Base-by-base conservation (phyloP, 2,888 invertebrate species). In the Rotaria macrura region DNA sequence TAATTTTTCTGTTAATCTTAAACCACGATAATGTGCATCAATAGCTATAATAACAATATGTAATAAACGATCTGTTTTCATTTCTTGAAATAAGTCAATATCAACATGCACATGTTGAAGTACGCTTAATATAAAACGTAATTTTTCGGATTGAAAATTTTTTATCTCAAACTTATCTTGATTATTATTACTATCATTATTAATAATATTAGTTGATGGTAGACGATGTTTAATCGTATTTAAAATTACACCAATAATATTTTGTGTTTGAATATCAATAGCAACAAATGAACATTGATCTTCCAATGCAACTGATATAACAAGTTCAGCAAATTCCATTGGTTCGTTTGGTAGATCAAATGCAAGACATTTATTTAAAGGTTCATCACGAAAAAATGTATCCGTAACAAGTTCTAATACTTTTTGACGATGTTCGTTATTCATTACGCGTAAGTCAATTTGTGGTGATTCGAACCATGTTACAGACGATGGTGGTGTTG, bases 331-430 rank as follows among this genome's bases (percentile, higher is more conserved):
- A 79, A 79, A 79, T 43, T 79, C 79, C 1, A 3, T 14, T 25
- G 79, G 25, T 79, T 79, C 79, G 12, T 40, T 12, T n/a, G 79
- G 79, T 3, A 79, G 10, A n/a, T 43, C 79, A 79, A 79, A 79
- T 25, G 23, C 40, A 3, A 79, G 43, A 43, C 79, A 79, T 79
- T 79, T 79, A n/a, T 79, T 79, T n/a, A 79, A 79, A n/a, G 79
- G 79, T 79, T 79, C 79, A 79, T 79, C 79, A n/a, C 79, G 79
- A 79, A 79, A 79, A 43, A 79, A 79, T 14, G 43, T 43, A n/a
- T 43, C 43, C 1, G 25, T 25, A 25, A 79, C 43, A 43, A 79
- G 79, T n/a, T 40, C 40, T n/a, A 79, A 79, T 43, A 79, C 79
- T 79, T 79, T 4, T 40, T 79, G 23, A n/a, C 43, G 40, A 79